These are phyloP conservation scores for Spialia ferax DNA, from an alignment of 2,888 invertebrate genomes.

Conservation along the genomic window DNA sequence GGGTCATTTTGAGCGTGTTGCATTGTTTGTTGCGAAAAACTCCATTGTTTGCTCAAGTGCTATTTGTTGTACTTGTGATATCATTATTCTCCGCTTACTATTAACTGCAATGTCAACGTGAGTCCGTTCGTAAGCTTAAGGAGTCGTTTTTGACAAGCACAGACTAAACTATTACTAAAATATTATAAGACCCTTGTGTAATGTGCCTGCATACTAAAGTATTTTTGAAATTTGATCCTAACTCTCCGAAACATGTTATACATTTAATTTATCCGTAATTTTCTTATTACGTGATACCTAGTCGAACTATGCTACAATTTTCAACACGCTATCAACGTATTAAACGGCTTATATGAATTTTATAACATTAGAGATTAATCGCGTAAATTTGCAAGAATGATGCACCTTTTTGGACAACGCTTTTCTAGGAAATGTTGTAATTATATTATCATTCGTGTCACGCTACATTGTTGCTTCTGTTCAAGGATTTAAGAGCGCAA, in stretches of 20 bases:
- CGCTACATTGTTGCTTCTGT: constrained; percentile 23
- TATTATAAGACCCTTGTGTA: no score
- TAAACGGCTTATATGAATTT: constrained; percentile 7
- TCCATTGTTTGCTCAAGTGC: constrained; percentile 32
- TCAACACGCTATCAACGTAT: constrained; percentile 7
- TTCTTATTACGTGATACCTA: not conserved
- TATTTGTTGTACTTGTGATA: constrained; percentile 18
- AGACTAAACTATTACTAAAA: not conserved
- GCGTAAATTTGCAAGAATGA: constrained; percentile 31
- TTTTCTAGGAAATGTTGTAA: constrained; percentile 36
- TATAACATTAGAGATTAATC: constrained; percentile 20
- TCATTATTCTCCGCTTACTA: not conserved
- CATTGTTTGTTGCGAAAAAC: constrained; percentile 28
- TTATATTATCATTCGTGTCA: constrained; percentile 22
- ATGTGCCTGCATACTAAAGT: not conserved
- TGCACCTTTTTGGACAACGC: constrained; percentile 36
- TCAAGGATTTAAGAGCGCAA: constrained; percentile 38
- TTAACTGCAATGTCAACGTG: not conserved
- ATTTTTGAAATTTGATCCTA: not conserved
- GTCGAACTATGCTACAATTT: not conserved
- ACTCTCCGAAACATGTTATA: not conserved
- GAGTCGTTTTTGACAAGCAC: not conserved
- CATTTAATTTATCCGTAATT: not conserved
- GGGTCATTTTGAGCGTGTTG: constrained; percentile 12
- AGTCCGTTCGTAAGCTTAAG: not conserved